Base-by-base conservation (phyloP, 2,113 vertebrate species). In the Sorex fumeus region DNA sequence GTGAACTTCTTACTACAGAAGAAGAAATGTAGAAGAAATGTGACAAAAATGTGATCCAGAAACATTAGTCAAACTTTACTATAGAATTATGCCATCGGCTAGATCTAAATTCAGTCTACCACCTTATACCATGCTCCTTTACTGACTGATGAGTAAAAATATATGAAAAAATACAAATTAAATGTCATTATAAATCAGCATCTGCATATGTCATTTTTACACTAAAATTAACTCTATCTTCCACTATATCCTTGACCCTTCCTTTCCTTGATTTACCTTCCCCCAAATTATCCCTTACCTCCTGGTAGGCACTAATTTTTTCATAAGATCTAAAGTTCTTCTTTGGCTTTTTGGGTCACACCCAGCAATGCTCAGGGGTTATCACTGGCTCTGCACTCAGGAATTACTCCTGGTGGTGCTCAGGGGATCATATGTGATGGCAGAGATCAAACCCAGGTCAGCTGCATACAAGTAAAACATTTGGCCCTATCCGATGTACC, bases 121-220 rank as follows among this genome's bases (percentile, higher is more conserved):
- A 82, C 18, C 25, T 87, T 80, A 43, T 62, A 62, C 60, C 2
- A 19, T 62, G 60, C 60, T 25, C 25, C 60, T 62, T 62, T 62
- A 62, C 64, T 78, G 66, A 93, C 25, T 8, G 89, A 28, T 88
- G 25, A 92, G 8, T 88, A 25, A 85, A 90, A 53, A 84, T 50
- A 21, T 21, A 21, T 21, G 75, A 43, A 40, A 85, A 47, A 71
- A 92, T 78, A 75, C 81, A 82, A 70, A 71, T 71, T 71, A 71
- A 21, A 21, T 71, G 15, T 71, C 69, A 71, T 34, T 71, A 71
- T 9, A 36, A 32, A 71, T 71, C 19, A 71, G n/a, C 19, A 71
- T 30, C 32, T 36, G n/a, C n/a, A 70, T 69, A 34, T 19, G n/a
- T 70, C 16, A 70, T 34, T 30, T 15, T 70, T 8, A 70, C 23